Percentiles rank a stretch among this genome's conserved stretches.
These are phyloP conservation scores for Dolichotis patagonum DNA, from an alignment of 2,113 vertebrate species.

Conservation along the genomic window DNA sequence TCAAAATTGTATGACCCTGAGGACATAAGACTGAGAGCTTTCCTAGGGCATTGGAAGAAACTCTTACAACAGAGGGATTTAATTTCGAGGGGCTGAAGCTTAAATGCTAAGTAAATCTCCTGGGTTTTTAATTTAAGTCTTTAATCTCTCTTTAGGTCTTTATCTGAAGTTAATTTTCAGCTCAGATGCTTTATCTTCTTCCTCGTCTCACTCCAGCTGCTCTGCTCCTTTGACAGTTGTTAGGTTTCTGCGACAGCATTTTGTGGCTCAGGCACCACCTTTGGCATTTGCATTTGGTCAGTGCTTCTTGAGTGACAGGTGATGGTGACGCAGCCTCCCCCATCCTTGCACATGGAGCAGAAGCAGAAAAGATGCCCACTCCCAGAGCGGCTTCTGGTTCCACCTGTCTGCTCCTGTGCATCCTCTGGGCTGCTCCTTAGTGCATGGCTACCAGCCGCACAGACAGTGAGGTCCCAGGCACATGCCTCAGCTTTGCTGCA, in stretches of 20 bases:
- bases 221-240: background rate
- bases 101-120: background rate
- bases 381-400: background rate
- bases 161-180: background rate
- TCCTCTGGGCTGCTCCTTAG: too few relatives aligned
- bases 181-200: background rate
- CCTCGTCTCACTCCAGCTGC: background rate
- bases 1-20: background rate
- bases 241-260: background rate
- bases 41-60: too few relatives aligned
- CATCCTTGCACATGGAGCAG: rapidly evolving
- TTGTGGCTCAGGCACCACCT: background rate
- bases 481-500: background rate
- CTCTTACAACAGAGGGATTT: background rate
- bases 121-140: background rate
- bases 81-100: background rate
- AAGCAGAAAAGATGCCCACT: rapidly evolving
- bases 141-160: background rate
- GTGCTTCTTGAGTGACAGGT: background rate
- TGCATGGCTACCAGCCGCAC: background rate
- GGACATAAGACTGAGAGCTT: background rate
- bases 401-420: background rate
- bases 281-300: background rate
- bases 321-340: too few relatives aligned
- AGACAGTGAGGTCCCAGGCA: too few relatives aligned